Evolutionary conservation across 1,140 invertebrate genomes (phyloP).

Genomic region (Zaprionus lachaisei): DNA sequence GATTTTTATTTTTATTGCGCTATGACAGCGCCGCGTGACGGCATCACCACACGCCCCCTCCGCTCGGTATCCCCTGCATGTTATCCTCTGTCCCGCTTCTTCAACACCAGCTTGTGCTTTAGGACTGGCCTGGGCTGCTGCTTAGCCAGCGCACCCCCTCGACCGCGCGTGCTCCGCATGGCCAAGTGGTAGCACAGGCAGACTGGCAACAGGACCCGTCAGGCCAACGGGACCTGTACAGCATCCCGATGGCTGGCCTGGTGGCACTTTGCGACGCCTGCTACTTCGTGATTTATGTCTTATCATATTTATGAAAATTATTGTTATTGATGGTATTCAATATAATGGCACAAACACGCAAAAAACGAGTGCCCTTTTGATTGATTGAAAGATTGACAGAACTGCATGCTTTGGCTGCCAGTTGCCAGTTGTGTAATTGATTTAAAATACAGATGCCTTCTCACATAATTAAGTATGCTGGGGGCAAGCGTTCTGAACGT

Average conservation of each 20-base stretch:
- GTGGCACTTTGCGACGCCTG: constrained; percentile 72
- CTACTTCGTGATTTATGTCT: constrained; percentile 80
- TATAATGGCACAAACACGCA: constrained; percentile 50
- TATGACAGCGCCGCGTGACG: constrained; percentile 79
- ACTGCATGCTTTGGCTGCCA: constrained; percentile 34
- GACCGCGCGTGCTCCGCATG: constrained; percentile 70
- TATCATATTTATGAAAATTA: constrained; percentile 83
- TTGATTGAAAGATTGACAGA: constrained; percentile 53
- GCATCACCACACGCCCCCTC: constrained; percentile 51
- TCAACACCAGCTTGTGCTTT: constrained; percentile 10
- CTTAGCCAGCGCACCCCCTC: constrained; percentile 26
- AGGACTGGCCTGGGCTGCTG: neutral
- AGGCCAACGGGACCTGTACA: constrained; percentile 8
- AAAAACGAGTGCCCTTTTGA: constrained; percentile 46
- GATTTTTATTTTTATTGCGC: constrained; percentile 84
- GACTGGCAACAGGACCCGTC: neutral
- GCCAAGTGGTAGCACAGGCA: constrained; percentile 48
- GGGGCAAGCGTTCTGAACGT: neutral
- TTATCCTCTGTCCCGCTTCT: constrained; percentile 25
- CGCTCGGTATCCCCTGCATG: neutral
- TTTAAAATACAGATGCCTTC: constrained; percentile 57
- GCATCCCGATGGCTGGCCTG: constrained; percentile 13
- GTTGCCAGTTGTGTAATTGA: constrained; percentile 56
- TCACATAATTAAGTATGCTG: constrained; percentile 25
- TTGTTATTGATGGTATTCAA: constrained; percentile 82